These are phyloP conservation scores for Stichopus horrens DNA, from an alignment of 53 echinoderm and acorn worm genomes.

Conservation along the genomic window DNA sequence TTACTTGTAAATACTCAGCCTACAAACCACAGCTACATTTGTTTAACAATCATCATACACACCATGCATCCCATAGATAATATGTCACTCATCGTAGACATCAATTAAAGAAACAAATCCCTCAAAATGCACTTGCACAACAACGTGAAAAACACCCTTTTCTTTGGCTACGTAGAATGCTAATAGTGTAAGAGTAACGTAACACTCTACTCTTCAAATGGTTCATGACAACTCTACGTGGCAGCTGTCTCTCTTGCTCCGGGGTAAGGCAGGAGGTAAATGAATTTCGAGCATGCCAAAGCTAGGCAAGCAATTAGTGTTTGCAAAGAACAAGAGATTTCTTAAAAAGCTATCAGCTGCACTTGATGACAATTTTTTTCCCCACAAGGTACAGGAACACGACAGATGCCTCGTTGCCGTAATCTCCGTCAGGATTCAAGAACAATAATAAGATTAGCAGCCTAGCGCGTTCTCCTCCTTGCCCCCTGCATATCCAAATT, in stretches of 20 bases:
- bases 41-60: no score
- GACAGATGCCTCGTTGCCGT: not conserved
- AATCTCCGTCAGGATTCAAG: not conserved
- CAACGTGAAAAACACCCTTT: no score
- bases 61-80: no score
- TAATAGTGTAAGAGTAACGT: not conserved
- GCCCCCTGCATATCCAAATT: no score
- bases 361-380: not conserved
- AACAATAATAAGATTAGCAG: no score
- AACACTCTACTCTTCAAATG: slow-evolving; percentile 1
- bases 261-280: slow-evolving; percentile 6
- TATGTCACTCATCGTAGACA: not conserved
- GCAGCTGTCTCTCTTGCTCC: slow-evolving; percentile 12
- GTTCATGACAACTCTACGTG: not conserved
- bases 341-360: not conserved
- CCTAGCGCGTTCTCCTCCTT: no score
- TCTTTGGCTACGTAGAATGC: not conserved
- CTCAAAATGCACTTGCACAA: not conserved
- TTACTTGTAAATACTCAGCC: no score
- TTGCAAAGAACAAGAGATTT: not conserved
- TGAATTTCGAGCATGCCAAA: slow-evolving; percentile 29
- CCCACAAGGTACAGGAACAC: not conserved
- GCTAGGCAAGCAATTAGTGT: slow-evolving; percentile 3
- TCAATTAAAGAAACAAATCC: not conserved
- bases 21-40: no score